phyloP scores from a whole-genome alignment of 2,113 vertebrate genomes.

The Oncorhynchus masou region DNA sequence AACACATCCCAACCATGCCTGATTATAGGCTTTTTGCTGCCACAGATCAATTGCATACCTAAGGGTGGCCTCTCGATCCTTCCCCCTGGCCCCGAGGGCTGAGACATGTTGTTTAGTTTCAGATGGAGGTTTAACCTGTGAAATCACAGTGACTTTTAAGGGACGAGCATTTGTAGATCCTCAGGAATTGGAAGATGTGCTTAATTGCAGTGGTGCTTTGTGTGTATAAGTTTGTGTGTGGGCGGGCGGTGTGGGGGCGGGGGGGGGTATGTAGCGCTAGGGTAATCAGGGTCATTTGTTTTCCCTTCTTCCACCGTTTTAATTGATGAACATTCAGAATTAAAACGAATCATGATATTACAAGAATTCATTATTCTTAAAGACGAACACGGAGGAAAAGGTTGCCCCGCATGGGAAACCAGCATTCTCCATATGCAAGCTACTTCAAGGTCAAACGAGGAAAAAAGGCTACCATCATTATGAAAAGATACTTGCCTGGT shows the following conservation, averaged over 20 bases:
- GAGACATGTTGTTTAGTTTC: slow-evolving; percentile 37
- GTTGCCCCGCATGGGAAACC: slow-evolving; percentile 47
- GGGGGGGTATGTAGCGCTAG: background rate
- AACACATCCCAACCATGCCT: background rate
- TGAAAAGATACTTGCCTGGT: slow-evolving; percentile 27
- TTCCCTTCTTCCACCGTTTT: slow-evolving; percentile 39
- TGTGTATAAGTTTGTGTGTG: background rate
- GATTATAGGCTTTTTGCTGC: slow-evolving; percentile 36
- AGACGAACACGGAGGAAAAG: slow-evolving; percentile 42
- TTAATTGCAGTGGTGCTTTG: slow-evolving; percentile 47
- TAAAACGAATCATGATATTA: slow-evolving; percentile 50
- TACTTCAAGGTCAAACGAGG: slow-evolving; percentile 55
- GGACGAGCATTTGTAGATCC: slow-evolving; percentile 45
- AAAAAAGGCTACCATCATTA: slow-evolving; percentile 36
- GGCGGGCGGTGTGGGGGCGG: too few species aligned
- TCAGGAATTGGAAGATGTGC: slow-evolving; percentile 33
- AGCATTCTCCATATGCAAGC: slow-evolving; percentile 41
- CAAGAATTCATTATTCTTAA: slow-evolving; percentile 62
- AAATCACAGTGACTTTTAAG: slow-evolving; percentile 48
- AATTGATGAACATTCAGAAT: slow-evolving; percentile 64
- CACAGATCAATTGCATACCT: slow-evolving; percentile 72
- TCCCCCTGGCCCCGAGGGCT: slow-evolving; percentile 6
- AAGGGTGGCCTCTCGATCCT: slow-evolving; percentile 29
- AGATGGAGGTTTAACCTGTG: slow-evolving; percentile 32
- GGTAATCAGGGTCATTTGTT: slow-evolving; percentile 51